A percentile compares a stretch with the other conserved stretches of the same genome.
phyloP scores from a whole-genome alignment of 2,113 vertebrate genomes.

The Chamaetylas fuelleborni region DNA sequence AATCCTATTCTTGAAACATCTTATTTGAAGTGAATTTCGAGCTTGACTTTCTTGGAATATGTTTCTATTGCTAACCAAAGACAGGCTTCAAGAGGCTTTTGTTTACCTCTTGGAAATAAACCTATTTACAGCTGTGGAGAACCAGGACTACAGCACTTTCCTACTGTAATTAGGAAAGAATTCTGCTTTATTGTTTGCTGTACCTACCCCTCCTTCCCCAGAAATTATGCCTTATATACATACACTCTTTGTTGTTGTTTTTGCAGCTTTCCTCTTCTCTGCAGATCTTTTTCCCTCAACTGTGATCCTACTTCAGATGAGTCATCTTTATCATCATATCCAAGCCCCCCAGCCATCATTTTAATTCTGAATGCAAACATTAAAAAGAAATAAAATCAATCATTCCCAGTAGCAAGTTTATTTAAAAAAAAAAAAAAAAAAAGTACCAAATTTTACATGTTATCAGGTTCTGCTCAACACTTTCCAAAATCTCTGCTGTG shows the following conservation, averaged over 20 bases:
- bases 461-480: not conserved
- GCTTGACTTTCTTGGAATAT: not conserved
- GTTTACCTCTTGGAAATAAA: not conserved
- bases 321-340: not conserved
- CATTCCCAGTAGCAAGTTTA: not conserved
- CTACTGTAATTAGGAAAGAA: not conserved
- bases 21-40: not conserved
- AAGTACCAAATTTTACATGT: not conserved
- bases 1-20: not conserved
- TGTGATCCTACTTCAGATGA: not conserved
- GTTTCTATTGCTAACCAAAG: not conserved
- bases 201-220: not conserved
- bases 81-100: not conserved
- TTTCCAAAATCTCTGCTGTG: not conserved
- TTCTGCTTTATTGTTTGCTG: not conserved
- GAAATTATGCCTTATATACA: not conserved
- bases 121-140: not conserved
- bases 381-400: not conserved
- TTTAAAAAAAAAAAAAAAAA: not conserved
- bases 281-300: not conserved
- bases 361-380: not conserved
- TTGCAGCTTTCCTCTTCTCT: not conserved
- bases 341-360: not conserved
- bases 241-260: fast-evolving
- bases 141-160: not conserved